Evolutionary conservation across 2,113 vertebrate genomes (phyloP), one percentile per base, ranked within the genome.

Genomic region (Neoarius graeffei): DNA sequence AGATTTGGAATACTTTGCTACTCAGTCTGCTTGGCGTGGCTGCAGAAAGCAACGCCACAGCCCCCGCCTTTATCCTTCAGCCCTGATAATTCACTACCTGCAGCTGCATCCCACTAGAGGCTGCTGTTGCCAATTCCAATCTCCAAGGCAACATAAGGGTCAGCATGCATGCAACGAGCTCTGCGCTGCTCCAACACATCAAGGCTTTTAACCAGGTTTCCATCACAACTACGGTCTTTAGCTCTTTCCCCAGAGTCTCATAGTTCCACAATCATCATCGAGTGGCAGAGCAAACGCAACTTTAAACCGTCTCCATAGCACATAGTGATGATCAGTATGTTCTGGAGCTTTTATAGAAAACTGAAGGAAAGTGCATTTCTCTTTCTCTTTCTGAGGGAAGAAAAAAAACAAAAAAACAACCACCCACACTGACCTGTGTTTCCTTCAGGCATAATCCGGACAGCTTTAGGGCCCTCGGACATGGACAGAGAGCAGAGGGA

Each of bases 401-500:
- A 5, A 30, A 8, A 54, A 1, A 69, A 50, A 23, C 13, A 62
- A 23, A 42, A 85, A 73, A 79, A 54, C 66, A 71, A 42, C 50
- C 50, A 54, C 64, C n/a, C 56, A 73, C 54, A 48, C 69, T 74
- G 48, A 79, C 48, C 48, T 30, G 4, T 87, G n/a, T 82, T 11
- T 89, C 92, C 88, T 85, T 42, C 91, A 99, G 98, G 98, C 62
- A 96, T 98, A 91, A 99, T 99, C 94, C 96, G 96, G 91, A 99
- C 98, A 62, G 98, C 97, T 52, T 90, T 99, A 91, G 94, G 94
- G 81, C 93, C 93, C 56, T 93, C 96, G 14, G 98, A 97, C 91
- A 98, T 99, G 97, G 97, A 99, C 91, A 94, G 98, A 60, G 98
- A 99, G 95, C 97, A 97, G 89, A 95, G 94, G 85, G 97, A 98